Evolutionary conservation across 2,797 vertebrate genomes (phyloP).

Genomic region (Alca torda): DNA sequence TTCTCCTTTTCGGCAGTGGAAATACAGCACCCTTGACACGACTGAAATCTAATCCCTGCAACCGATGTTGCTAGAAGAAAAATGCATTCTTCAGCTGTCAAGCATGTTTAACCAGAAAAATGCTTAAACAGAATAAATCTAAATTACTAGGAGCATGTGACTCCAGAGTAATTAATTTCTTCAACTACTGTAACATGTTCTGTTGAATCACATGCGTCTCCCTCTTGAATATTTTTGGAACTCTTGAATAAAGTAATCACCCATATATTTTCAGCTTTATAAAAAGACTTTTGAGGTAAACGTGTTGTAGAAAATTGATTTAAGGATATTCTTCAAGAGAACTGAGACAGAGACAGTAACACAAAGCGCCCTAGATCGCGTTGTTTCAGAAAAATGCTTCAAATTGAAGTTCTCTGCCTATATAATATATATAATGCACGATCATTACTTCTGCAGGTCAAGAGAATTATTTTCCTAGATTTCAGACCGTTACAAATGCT

Average conservation of each 20-base stretch:
- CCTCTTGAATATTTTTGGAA: not conserved
- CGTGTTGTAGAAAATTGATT: not conserved
- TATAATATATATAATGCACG: not conserved
- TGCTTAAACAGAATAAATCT: not conserved
- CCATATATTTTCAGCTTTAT: not conserved
- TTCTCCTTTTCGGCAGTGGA: not conserved
- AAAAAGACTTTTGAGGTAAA: not conserved
- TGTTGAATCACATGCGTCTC: not conserved
- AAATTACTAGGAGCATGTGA: not conserved
- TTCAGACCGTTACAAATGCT: not conserved
- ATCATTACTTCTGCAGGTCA: not conserved
- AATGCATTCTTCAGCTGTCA: slow-evolving; percentile 41
- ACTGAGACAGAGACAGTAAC: not conserved
- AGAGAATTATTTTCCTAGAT: not conserved
- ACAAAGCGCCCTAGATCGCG: not conserved
- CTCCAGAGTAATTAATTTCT: slow-evolving; percentile 51
- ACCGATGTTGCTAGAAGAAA: not conserved
- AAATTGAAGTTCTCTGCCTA: not conserved
- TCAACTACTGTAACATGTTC: not conserved
- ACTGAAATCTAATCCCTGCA: not conserved
- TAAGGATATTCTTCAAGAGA: not conserved
- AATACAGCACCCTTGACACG: not conserved
- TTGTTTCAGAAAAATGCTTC: not conserved
- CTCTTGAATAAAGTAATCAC: not conserved
- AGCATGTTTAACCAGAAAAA: slow-evolving; percentile 54